Evolutionary conservation across 2,113 vertebrate genomes (phyloP), one percentile per base, ranked within the genome.

Genomic region (Anoura caudifer): DNA sequence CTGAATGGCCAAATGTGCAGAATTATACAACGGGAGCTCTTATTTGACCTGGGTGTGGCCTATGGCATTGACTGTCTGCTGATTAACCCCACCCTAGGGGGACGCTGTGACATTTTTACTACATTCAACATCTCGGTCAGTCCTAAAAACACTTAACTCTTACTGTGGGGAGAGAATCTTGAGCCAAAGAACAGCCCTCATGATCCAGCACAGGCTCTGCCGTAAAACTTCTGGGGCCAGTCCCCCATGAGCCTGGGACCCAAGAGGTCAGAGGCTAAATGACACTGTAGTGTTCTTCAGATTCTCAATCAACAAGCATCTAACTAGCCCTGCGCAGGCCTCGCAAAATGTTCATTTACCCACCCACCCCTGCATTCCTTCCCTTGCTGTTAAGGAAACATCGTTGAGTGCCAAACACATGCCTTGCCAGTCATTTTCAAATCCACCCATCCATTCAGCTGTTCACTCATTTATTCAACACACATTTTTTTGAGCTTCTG

Each of bases 31-130:
- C 98, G 99, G 85, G 98, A 99, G 91, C 98, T 99, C 11, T 24
- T 98, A 36, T 99, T 99, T 2, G 98, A 98, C 0, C 96, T 97
- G 0, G 99, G 99, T 1, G 90, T 99, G 0, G 99, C 99, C 63
- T 99, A 99, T 0, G 99, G 99, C 28, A 99, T 99, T 19, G 82
- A 99, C 98, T 99, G 99, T 96, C 97, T 99, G 85, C 98, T 99
- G 97, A 98, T 95, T 0, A 99, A 99, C 59, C 99, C 99, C 89
- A 99, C 98, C 70, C 97, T 99, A 0, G 99, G 99, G 0, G 99
- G 99, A 26, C 99, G 98, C 96, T 99, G 99, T 10, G 99, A 99
- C 91, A 97, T 86, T 28, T 98, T 99, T n/a, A 82, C 97, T 4
- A 96, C 95, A 0, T 8, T 98, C 24, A 98, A 99, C 7, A 38